Base-by-base conservation (phyloP, 2,797 vertebrate genomes). In the Channa striata region DNA sequence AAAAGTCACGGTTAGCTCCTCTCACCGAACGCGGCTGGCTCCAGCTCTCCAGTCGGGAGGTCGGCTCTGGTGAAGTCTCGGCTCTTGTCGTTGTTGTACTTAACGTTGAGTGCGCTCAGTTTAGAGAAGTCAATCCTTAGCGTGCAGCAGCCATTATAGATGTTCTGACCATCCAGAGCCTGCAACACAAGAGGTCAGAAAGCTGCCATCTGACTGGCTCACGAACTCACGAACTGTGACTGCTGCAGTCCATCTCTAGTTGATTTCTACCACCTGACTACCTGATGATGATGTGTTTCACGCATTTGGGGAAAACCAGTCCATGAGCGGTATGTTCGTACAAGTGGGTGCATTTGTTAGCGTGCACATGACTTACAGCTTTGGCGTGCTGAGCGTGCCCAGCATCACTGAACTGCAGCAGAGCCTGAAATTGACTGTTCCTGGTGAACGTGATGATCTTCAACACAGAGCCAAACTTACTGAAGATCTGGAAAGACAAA, bases 371-470 rank as follows among this genome's bases (percentile, higher is more conserved):
- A 91, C 96, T 96, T 84, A 99, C 97, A 86, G 97, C 87, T 84
- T 98, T 98, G 87, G 96, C 94, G 25, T 98, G 96, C 81, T 97
- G 96, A 72, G 97, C 95, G 3, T 95, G 96, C 89, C 96, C 68
- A 0, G 94, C 92, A 48, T 99, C 97, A 0, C 95, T 93, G 51
- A 97, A 98, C 68, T 99, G 97, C 53, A 99, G 71, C 44, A 99
- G 91, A 1, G 97, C 96, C 87, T 99, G 97, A 77, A 99, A 98
- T 78, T 98, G 97, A 76, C 95, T 97, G 87, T 99, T 99, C 87
- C 97, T 97, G 1, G 96, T 98, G 87, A 98, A 99, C 0, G 96
- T 99, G 70, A 99, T 99, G 60, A 99, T 97, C 77, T 97, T 98
- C 87, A 99, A 68, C 36, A 99, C 97, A 0, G 96, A 96, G 63